Percentiles rank a stretch among this genome's conserved stretches.
phyloP scores from a whole-genome alignment of 2,797 vertebrate species.

The Nasua narica region DNA sequence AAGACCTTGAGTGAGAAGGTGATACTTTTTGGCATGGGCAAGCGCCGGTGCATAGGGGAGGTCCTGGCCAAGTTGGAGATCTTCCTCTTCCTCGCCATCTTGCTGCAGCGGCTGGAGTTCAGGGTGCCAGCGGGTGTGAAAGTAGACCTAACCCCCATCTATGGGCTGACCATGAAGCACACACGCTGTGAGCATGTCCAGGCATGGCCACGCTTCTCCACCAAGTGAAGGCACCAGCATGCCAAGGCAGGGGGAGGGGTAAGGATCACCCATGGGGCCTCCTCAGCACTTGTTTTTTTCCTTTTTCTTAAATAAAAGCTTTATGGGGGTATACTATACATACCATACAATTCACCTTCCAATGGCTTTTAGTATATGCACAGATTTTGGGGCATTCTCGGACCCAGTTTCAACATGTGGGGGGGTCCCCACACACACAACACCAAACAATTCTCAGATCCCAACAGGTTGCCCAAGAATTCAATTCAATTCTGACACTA shows the following conservation, averaged over 20 bases:
- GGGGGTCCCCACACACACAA: not conserved
- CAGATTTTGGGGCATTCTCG: not conserved
- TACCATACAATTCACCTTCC: not conserved
- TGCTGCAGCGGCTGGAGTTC: slow-evolving; percentile 91
- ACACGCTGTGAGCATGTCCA: slow-evolving; percentile 85
- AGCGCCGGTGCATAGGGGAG: slow-evolving; percentile 91
- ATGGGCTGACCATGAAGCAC: slow-evolving; percentile 89
- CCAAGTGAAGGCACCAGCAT: not conserved
- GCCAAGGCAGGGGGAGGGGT: not conserved
- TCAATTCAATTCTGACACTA: not conserved
- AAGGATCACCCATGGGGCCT: no score
- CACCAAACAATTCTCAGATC: not conserved
- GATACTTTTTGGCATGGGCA: slow-evolving; percentile 89
- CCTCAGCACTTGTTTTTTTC: not conserved
- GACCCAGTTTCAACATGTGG: not conserved
- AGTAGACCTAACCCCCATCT: slow-evolving; percentile 89
- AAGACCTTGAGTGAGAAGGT: slow-evolving; percentile 87
- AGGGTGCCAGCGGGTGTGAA: slow-evolving; percentile 74
- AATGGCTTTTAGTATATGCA: not conserved
- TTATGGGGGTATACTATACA: not conserved
- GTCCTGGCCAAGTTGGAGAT: slow-evolving; percentile 87
- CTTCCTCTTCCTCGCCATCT: slow-evolving; percentile 91
- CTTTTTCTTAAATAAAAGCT: not conserved
- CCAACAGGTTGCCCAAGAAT: not conserved
- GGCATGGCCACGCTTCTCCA: slow-evolving; percentile 72